Conservation (phyloP, 2,888 invertebrate genomes). For the Thysanoteuthis rhombus region DNA sequence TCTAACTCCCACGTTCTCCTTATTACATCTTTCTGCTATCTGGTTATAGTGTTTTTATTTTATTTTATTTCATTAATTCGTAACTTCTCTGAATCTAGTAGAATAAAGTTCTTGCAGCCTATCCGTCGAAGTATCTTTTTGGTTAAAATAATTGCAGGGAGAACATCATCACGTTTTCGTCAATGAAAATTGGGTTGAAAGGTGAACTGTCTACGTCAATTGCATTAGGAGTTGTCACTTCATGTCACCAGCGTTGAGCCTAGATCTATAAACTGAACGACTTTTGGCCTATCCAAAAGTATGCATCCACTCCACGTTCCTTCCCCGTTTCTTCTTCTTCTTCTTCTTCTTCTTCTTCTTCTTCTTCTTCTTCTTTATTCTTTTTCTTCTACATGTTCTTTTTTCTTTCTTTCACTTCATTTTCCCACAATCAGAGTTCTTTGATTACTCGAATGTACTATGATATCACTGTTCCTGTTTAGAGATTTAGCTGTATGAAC, state of each 20-base stretch:
- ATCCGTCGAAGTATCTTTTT: not conserved
- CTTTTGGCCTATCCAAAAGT: no score
- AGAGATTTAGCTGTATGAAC: no score
- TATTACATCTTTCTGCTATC: not conserved
- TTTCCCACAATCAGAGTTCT: no score
- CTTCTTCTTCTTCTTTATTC: no score
- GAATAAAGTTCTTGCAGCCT: not conserved
- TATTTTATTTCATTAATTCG: not conserved
- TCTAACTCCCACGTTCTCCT: not conserved
- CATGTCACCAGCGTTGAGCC: not conserved
- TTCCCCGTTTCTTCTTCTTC: no score
- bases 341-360: no score
- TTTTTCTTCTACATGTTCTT: no score
- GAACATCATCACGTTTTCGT: not conserved
- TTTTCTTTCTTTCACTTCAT: no score
- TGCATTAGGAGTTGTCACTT: not conserved
- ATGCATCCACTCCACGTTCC: no score
- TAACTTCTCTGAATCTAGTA: not conserved
- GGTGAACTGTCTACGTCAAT: not conserved
- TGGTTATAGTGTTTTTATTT: not conserved
- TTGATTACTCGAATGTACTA: no score
- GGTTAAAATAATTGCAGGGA: not conserved
- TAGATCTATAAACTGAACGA: not conserved
- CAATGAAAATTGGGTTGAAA: not conserved
- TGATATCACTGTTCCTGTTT: no score